Evolutionary conservation across 2,113 vertebrate genomes (phyloP), one percentile per base, ranked within the genome.

Genomic region (Brachirus orientalis): DNA sequence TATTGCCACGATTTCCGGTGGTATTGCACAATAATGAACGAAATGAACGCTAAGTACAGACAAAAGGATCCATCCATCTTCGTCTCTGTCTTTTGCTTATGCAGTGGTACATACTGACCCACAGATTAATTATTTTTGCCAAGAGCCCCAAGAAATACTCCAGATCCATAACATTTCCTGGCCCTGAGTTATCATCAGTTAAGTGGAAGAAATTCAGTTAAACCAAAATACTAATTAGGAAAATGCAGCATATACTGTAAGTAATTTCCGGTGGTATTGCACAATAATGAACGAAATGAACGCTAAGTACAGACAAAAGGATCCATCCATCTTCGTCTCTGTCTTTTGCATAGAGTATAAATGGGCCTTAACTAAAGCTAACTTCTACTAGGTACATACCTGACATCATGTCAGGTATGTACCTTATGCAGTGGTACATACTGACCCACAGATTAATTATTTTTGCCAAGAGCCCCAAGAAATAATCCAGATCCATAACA

Each of bases 381-480:
- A 28, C 28, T 20, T 38, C 10, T 6, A 10, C 51, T 53, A 16
- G n/a, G n/a, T n/a, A n/a, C n/a, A n/a, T n/a, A n/a, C n/a, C n/a
- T n/a, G n/a, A 11, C 14, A 48, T 10, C n/a, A 12, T 22, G 17
- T 47, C 46, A 57, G 54, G 16, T 19, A 63, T 53, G 22, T 20
- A 66, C n/a, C 20, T 43, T 47, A 63, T n/a, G n/a, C n/a, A n/a
- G n/a, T n/a, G n/a, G n/a, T n/a, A n/a, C n/a, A n/a, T n/a, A n/a
- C n/a, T n/a, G n/a, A n/a, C n/a, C 37, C 36, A 52, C 53, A 63
- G 63, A 45, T 72, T 52, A 75, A 81, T 75, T 75, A 61, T 36
- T 40, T 72, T 69, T 19, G 59, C 47, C 54, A 7, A 22, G 14
- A 65, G 70, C 69, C 46, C 20, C n/a, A 40, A 10, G 41, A 68